Conservation (phyloP, 2,113 vertebrate species). For the Pampusana beccarii region DNA sequence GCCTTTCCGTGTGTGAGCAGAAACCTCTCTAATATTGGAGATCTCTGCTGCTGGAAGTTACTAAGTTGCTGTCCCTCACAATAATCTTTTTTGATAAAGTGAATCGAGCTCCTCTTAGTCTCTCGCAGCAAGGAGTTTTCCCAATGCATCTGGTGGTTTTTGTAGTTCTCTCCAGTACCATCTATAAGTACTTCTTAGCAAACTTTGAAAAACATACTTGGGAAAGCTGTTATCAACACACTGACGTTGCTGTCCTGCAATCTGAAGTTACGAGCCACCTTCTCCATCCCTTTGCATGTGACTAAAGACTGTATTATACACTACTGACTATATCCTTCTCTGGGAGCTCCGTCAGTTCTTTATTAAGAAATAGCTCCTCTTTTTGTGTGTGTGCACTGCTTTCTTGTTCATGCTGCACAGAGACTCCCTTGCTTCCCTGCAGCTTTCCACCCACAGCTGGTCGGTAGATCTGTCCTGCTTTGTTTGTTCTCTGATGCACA, state of each 20-base stretch:
- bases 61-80: not conserved
- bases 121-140: constrained; percentile 1
- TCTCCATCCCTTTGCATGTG: not conserved
- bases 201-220: constrained; percentile 28
- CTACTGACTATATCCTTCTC: not conserved
- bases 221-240: not conserved
- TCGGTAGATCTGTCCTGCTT: not conserved
- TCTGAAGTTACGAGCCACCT: constrained; percentile 21
- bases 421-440: not conserved
- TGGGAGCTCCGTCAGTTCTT: not conserved
- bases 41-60: constrained; percentile 21
- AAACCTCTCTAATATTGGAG: not conserved
- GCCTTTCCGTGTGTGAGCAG: not conserved
- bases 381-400: not conserved
- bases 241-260: not conserved
- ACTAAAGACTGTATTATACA: not conserved
- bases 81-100: not conserved
- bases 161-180: constrained; percentile 24
- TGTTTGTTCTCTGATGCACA: not conserved
- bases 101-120: constrained; percentile 23
- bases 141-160: not conserved
- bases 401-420: not conserved
- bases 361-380: not conserved
- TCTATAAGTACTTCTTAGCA: constrained; percentile 25
- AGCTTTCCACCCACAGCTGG: not conserved